Conservation (phyloP, 2,113 vertebrate species). For the Brachirus orientalis region DNA sequence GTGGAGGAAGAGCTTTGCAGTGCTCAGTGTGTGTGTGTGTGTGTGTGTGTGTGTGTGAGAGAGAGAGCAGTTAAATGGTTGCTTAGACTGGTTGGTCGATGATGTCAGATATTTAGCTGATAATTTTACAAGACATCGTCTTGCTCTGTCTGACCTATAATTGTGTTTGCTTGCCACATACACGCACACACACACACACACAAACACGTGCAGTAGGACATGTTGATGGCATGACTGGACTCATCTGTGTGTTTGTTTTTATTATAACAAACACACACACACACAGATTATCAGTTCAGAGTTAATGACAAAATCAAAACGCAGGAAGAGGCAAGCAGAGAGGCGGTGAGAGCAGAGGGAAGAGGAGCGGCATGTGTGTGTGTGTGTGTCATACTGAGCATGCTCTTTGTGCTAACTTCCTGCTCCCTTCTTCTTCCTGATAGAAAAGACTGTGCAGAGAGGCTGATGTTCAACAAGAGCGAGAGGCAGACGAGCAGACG, state of each 20-base stretch:
- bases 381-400: slow-evolving; percentile 72
- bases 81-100: slow-evolving; percentile 16
- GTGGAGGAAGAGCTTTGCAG: slow-evolving; percentile 66
- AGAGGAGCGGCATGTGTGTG: slow-evolving; percentile 18
- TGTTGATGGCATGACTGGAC: background rate
- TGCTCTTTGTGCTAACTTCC: slow-evolving; percentile 81
- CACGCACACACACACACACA: background rate
- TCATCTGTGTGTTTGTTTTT: background rate
- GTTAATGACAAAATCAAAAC: slow-evolving; percentile 66
- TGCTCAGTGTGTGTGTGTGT: slow-evolving; percentile 41
- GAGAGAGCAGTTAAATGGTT: slow-evolving; percentile 21
- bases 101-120: slow-evolving; percentile 47
- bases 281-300: slow-evolving; percentile 11
- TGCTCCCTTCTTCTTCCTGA: slow-evolving; percentile 76
- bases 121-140: too few relatives aligned
- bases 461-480: slow-evolving; percentile 28
- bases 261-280: background rate
- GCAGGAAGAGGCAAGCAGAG: slow-evolving; percentile 40
- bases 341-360: slow-evolving; percentile 28
- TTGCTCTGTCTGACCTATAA: too few relatives aligned
- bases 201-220: background rate
- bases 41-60: slow-evolving; percentile 15
- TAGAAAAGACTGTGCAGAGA: slow-evolving; percentile 68
- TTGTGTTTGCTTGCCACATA: too few relatives aligned
- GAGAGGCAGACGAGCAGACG: slow-evolving; percentile 6